Base-by-base conservation (phyloP, 2,113 vertebrate species). In the Sylvilagus bachmani region DNA sequence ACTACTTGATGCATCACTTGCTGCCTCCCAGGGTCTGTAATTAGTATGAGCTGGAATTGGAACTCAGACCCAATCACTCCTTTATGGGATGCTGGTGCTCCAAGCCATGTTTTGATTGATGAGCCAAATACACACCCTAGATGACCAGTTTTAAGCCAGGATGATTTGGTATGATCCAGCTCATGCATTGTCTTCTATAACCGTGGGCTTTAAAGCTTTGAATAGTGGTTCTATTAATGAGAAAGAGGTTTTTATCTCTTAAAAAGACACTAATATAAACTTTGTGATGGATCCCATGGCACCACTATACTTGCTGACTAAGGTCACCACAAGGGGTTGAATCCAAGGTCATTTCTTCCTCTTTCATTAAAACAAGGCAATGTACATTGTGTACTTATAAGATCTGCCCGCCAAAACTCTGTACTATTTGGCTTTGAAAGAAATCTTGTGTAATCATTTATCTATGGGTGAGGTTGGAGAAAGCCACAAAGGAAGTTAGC, bases 401-500 rank as follows among this genome's bases (percentile, higher is more conserved):
- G 27, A 33, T 85, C n/a, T 89, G 58, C 31, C 81, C 21, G n/a
- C 92, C 93, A 96, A 92, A 95, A 75, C 31, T 36, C 87, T 0
- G 0, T 78, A 89, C 17, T 71, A n/a, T 95, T 97, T 97, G 95
- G 66, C 92, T 97, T 62, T 66, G 69, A 84, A 88, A 93, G 93
- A 90, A 89, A 95, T 98, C 95, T 94, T 97, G 73, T 44, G 78
- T 83, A 88, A 96, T 87, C 1, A 53, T 91, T 92, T 86, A 91
- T 94, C 91, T 97, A 58, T 55, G 74, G 44, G 75, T 38, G 85
- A 97, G 83, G 83, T 95, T 97, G 95, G 96, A 85, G n/a, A 64
- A 94, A 97, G 95, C 95, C 98, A 97, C 85, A 97, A 86, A 93
- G 84, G 96, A 98, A 97, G 84, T 91, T 66, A 89, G 79, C 86